These are phyloP conservation scores for Clanis bilineata DNA, from an alignment of 2,888 invertebrate genomes.

Conservation along the genomic window DNA sequence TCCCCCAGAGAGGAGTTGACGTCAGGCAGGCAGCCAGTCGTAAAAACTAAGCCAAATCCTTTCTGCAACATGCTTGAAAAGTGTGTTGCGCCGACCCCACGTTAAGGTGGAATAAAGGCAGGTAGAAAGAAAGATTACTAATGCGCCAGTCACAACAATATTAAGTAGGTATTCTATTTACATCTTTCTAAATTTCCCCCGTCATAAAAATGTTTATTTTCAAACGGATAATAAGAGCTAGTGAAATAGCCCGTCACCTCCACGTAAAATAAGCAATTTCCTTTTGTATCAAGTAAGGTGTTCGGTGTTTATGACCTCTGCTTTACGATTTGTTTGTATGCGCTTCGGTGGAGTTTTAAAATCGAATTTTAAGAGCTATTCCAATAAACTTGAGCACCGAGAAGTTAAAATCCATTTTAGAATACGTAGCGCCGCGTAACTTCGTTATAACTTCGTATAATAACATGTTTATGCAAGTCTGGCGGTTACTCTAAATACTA, in stretches of 20 bases:
- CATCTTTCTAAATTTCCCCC: not conserved
- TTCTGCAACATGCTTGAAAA: too few relatives aligned
- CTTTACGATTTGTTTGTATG: conserved; percentile 75
- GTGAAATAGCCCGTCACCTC: conserved; percentile 60
- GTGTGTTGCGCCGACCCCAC: too few relatives aligned
- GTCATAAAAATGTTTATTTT: conserved; percentile 68
- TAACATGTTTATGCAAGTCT: conserved; percentile 5
- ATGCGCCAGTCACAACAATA: not conserved
- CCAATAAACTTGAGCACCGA: conserved; percentile 45
- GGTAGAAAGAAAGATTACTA: not conserved
- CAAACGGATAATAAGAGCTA: conserved; percentile 63
- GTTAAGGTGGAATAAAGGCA: too few relatives aligned
- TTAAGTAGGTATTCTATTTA: conserved; percentile 10
- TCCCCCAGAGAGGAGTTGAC: too few relatives aligned
- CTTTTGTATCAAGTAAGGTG: conserved; percentile 76
- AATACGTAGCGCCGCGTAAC: conserved; percentile 9
- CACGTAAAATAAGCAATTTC: conserved; percentile 80
- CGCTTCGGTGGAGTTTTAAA: conserved; percentile 55
- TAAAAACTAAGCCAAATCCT: too few relatives aligned
- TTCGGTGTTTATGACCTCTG: conserved; percentile 63
- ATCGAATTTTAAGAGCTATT: conserved; percentile 63
- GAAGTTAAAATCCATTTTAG: conserved; percentile 16
- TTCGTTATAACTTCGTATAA: conserved; percentile 15
- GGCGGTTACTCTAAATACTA: not conserved
- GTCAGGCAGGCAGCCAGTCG: too few relatives aligned